phyloP scores from a whole-genome alignment of 2,888 invertebrate species.

The Epinotia bilunana region DNA sequence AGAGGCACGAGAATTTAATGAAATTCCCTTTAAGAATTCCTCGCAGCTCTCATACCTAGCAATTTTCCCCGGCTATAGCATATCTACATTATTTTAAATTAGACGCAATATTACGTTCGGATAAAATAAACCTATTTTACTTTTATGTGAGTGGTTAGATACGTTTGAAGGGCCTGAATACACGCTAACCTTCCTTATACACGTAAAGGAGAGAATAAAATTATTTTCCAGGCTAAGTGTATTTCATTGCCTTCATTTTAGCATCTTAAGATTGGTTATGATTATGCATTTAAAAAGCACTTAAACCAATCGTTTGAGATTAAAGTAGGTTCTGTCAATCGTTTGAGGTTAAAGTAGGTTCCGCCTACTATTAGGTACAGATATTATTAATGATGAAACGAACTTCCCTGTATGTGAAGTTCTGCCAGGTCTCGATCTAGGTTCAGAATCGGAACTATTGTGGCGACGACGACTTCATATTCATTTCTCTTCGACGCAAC shows the following conservation, averaged over 20 bases:
- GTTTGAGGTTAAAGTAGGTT: no score
- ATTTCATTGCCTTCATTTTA: not conserved
- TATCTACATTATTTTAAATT: constrained; percentile 61
- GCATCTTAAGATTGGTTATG: not conserved
- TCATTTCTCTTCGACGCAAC: no score
- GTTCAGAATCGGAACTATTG: no score
- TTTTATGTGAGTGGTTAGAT: constrained; percentile 30
- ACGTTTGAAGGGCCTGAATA: constrained; percentile 21
- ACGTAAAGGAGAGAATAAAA: constrained; percentile 7
- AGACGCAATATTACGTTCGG: constrained; percentile 46
- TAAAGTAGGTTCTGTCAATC: no score
- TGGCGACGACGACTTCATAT: no score
- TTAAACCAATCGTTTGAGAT: not conserved
- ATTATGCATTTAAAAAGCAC: no score
- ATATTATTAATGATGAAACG: no score
- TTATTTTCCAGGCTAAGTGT: not conserved
- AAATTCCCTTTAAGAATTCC: constrained; percentile 70
- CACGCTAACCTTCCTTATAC: constrained; percentile 36
- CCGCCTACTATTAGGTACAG: no score
- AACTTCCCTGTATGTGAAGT: no score
- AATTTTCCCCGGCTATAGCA: constrained; percentile 58
- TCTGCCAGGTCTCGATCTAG: no score
- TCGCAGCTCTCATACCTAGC: constrained; percentile 62
- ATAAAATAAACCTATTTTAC: constrained; percentile 41
- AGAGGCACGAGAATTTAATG: constrained; percentile 63